Conservation (phyloP, 2,113 vertebrate genomes). For the Dromiciops gliroides region DNA sequence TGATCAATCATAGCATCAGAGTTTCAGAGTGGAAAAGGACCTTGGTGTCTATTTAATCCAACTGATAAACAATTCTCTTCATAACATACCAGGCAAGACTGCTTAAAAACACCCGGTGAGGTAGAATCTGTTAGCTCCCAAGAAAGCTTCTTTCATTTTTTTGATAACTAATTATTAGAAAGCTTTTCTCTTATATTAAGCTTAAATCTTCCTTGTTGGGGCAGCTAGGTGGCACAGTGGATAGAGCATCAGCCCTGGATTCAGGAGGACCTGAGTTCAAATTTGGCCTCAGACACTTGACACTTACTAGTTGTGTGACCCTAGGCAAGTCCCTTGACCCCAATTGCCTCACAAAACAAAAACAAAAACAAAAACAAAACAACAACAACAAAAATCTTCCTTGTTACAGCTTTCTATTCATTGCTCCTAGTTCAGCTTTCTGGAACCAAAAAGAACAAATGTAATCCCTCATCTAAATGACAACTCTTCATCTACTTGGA, state of each 20-base stretch:
- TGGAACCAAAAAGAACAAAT: neutral
- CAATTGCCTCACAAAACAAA: too few species aligned
- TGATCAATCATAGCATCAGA: neutral
- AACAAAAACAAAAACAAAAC: too few species aligned
- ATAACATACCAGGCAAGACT: neutral
- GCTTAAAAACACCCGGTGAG: neutral
- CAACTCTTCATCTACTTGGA: neutral
- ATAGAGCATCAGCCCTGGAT: too few species aligned
- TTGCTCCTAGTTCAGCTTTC: neutral
- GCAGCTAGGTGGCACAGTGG: too few species aligned
- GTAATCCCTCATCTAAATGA: neutral
- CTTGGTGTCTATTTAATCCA: neutral
- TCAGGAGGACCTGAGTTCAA: too few species aligned
- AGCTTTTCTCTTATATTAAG: neutral
- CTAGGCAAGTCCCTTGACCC: too few species aligned
- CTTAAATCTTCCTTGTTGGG: neutral
- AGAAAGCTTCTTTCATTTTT: neutral
- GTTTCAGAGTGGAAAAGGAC: neutral
- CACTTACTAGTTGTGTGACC: too few species aligned
- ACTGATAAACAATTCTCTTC: neutral
- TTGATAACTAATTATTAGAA: neutral
- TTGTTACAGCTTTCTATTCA: neutral
- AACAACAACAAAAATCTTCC: too few species aligned
- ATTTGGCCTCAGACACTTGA: too few species aligned
- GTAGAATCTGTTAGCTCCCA: neutral